Evolutionary conservation across 2,797 vertebrate genomes (phyloP), one percentile per base, ranked within the genome.

Genomic region (Platalea minor): DNA sequence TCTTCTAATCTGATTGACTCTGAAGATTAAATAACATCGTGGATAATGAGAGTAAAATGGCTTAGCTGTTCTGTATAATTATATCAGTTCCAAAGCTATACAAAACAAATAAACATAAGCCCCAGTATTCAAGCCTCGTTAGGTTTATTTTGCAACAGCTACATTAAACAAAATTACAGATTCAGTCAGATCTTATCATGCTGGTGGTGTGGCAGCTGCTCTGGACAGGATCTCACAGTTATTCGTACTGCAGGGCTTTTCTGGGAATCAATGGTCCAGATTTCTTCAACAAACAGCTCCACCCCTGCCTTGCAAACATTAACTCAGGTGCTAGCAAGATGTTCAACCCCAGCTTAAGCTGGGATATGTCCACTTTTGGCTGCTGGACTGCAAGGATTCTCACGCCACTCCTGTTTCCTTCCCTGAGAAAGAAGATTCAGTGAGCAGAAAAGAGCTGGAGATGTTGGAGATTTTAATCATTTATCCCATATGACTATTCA

Each of bases 1-100:
- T 92, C 57, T 83, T 54, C 70, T 92, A 83, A 96, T 86, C 78
- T 53, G 83, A 86, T 94, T 93, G 86, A 88, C 53, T 94, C 39
- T n/a, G 20, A 93, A 96, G 89, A 91, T 95, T 97, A 97, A 97
- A 94, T 91, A 97, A 94, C 67, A 48, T 92, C 92, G 85, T 95
- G 60, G 74, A 92, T 90, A 91, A 93, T 53, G 88, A 95, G 46
- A 67, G 74, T 80, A 83, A 95, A 97, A 92, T 57, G 43, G 35
- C 56, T 89, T 94, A 93, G 80, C 81, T 85, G 54, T 96, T 97
- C 78, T 88, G 61, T 91, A 65, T 92, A 96, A 96, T 97, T 95
- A 95, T 93, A 72, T 94, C 87, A 88, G 83, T 91, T 96, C 85
- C 89, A 88, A 87, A 95, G 93, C 68, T 77, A 64, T 88, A 65